Evolutionary conservation across 2,888 invertebrate species (phyloP).

Genomic region (Griposia aprilina): DNA sequence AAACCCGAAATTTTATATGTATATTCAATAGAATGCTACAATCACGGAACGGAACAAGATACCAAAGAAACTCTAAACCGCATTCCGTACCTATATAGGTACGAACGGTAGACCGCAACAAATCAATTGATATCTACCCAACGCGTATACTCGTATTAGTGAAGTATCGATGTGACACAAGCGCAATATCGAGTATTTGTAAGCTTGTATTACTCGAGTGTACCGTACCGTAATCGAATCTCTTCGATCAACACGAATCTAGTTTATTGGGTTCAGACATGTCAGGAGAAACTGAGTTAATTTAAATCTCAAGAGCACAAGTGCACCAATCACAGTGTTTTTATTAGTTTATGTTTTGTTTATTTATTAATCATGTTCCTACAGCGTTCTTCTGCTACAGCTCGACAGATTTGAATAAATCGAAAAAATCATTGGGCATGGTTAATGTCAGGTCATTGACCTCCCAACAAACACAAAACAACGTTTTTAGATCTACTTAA

Average conservation of each 20-base stretch:
- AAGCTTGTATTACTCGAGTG: constrained; percentile 45
- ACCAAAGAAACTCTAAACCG: constrained; percentile 34
- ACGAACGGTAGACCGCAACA: constrained; percentile 45
- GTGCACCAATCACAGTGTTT: constrained; percentile 52
- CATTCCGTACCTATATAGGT: constrained; percentile 18
- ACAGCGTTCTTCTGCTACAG: neutral
- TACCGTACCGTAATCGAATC: constrained; percentile 39
- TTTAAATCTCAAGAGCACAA: constrained; percentile 52
- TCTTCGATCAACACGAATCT: constrained; percentile 27
- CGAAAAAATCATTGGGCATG: neutral
- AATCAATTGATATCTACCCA: constrained; percentile 35
- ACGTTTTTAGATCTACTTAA: neutral
- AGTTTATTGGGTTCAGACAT: constrained; percentile 50
- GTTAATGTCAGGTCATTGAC: neutral
- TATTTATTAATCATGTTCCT: neutral
- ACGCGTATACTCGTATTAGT: constrained; percentile 36
- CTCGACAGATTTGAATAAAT: neutral
- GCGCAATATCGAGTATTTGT: constrained; percentile 36
- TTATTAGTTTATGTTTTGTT: constrained; percentile 24
- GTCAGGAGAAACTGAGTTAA: constrained; percentile 51
- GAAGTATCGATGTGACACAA: constrained; percentile 24
- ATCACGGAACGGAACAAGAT: constrained; percentile 16
- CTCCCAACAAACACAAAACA: neutral
- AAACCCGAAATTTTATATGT: neutral
- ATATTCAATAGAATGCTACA: neutral